Evolutionary conservation across 2,888 invertebrate genomes (phyloP).

Genomic region (Priocnemis perturbator): DNA sequence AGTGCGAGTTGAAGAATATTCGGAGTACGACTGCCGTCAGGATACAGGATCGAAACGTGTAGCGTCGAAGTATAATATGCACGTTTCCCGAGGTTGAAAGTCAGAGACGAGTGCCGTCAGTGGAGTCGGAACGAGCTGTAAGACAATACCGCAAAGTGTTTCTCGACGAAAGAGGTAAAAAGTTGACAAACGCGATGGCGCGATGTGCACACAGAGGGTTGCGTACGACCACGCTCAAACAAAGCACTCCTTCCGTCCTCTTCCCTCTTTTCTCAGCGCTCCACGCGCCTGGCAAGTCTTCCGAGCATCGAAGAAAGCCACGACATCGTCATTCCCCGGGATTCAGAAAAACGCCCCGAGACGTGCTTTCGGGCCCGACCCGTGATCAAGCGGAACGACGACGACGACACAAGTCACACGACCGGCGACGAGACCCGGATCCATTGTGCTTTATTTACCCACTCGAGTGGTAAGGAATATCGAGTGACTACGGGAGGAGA

Average conservation of each 20-base stretch:
- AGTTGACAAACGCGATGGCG: constrained; percentile 45
- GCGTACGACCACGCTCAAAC: neutral
- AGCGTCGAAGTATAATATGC: too few relatives aligned
- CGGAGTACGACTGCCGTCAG: too few relatives aligned
- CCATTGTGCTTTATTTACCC: constrained; percentile 44
- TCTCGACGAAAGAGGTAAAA: constrained; percentile 28
- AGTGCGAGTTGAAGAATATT: too few relatives aligned
- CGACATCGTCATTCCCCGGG: constrained; percentile 13
- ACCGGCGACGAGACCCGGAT: neutral
- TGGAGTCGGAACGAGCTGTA: constrained; percentile 24
- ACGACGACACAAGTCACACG: neutral
- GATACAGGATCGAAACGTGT: too few relatives aligned
- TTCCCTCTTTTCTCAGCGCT: too few relatives aligned
- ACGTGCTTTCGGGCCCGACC: constrained; percentile 15
- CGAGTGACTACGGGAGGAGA: constrained; percentile 25
- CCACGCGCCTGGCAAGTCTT: constrained; percentile 23
- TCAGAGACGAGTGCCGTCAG: neutral
- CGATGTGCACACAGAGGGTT: constrained; percentile 36
- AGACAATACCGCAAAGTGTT: constrained; percentile 45
- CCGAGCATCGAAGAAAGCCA: constrained; percentile 28
- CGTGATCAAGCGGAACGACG: too few relatives aligned
- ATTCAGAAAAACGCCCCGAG: constrained; percentile 30
- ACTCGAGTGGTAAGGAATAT: constrained; percentile 31
- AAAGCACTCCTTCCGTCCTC: too few relatives aligned
- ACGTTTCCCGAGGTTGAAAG: too few relatives aligned